A percentile compares a stretch with the other conserved stretches of the same genome.
Conservation (phyloP, 2,888 invertebrate genomes). For the Chloroclystis v-ata region DNA sequence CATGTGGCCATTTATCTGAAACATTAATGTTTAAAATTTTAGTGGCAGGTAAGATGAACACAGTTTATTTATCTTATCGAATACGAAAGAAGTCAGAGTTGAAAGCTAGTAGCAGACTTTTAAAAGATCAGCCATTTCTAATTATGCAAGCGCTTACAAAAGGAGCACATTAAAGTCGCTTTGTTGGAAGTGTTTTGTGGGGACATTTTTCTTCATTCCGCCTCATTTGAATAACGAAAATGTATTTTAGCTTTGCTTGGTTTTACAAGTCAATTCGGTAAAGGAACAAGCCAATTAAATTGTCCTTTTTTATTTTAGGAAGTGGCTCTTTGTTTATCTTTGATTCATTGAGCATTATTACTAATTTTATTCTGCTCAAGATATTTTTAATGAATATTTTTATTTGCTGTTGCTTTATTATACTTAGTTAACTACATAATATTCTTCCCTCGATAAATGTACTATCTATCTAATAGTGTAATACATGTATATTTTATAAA, state of each 20-base stretch:
- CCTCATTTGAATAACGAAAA: slow-evolving; percentile 31
- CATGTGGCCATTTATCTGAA: too few species aligned
- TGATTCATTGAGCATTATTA: background rate
- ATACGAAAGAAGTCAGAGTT: background rate
- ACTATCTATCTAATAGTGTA: too few species aligned
- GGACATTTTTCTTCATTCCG: slow-evolving; percentile 29
- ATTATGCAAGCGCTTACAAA: slow-evolving; percentile 27
- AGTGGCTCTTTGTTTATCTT: slow-evolving; percentile 1
- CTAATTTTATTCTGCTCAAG: background rate
- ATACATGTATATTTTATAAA: too few species aligned
- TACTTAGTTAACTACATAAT: too few species aligned
- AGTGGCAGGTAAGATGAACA: too few species aligned
- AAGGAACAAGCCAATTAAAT: slow-evolving; percentile 26
- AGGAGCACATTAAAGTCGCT: slow-evolving; percentile 21
- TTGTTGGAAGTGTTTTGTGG: slow-evolving; percentile 24
- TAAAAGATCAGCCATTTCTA: slow-evolving; percentile 25
- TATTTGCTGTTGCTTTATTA: background rate
- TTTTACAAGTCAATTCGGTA: slow-evolving; percentile 32
- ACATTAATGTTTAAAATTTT: too few species aligned
- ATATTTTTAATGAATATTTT: too few species aligned
- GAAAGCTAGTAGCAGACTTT: background rate
- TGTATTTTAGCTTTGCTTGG: slow-evolving; percentile 27
- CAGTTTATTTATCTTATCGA: too few species aligned
- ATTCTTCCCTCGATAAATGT: too few species aligned
- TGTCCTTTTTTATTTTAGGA: slow-evolving; percentile 16